Evolutionary conservation across 2,797 vertebrate genomes (phyloP).

Genomic region (Holocentrus rufus): DNA sequence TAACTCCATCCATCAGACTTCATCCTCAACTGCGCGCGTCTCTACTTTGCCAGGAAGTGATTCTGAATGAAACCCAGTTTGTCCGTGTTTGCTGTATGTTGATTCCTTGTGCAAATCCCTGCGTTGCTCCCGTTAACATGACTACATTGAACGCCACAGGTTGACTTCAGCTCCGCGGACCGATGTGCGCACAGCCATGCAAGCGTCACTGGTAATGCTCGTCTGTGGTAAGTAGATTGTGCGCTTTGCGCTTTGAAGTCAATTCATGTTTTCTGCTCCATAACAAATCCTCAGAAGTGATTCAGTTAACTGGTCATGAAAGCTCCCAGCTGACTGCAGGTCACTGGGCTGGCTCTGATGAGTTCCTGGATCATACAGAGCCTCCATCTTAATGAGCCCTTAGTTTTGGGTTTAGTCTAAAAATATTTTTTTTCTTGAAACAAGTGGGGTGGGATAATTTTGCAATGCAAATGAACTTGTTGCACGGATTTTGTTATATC

Average conservation of each 20-base stretch:
- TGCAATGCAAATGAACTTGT: background rate
- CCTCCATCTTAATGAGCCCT: background rate
- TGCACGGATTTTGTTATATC: no score
- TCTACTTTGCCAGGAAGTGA: background rate
- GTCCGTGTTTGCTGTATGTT: background rate
- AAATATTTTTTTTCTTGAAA: background rate
- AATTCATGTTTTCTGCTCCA: constrained; percentile 37
- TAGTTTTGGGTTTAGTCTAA: no score
- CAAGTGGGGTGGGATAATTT: background rate
- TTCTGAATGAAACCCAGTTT: no score
- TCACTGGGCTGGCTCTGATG: constrained; percentile 52
- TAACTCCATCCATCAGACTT: background rate
- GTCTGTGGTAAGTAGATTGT: constrained; percentile 74
- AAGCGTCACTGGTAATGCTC: constrained; percentile 63
- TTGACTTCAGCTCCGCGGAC: constrained; percentile 33
- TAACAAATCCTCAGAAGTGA: constrained; percentile 51
- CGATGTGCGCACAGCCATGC: constrained; percentile 71
- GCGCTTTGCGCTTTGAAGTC: constrained; percentile 53
- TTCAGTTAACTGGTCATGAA: constrained; percentile 21
- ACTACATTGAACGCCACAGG: constrained; percentile 29
- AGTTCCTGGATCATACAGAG: constrained; percentile 29
- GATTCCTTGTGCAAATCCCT: background rate
- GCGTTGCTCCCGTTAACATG: background rate
- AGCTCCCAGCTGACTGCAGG: constrained; percentile 29
- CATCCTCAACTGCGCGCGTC: background rate